These are phyloP conservation scores for Ichneumon xanthorius DNA, from an alignment of 2,888 invertebrate species.

Conservation along the genomic window DNA sequence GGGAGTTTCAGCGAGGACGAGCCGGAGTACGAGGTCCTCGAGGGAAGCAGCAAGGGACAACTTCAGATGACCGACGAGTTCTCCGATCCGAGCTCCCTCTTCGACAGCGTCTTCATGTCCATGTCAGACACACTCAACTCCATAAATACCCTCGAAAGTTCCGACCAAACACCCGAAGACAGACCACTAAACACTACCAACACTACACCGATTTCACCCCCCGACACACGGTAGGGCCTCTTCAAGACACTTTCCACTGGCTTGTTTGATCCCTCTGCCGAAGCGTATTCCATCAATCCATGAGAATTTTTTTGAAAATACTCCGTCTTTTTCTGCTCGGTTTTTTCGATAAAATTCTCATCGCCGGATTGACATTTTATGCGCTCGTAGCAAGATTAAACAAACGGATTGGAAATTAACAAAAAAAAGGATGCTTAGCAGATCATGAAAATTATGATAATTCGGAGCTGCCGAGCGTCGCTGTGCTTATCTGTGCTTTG, in stretches of 20 bases:
- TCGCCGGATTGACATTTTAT: background rate
- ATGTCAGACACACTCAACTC: constrained; percentile 85
- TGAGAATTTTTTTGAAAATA: background rate
- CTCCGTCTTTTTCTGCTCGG: background rate
- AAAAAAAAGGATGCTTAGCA: background rate
- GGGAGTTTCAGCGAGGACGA: constrained; percentile 82
- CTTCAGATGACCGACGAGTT: constrained; percentile 81
- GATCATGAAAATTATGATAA: background rate
- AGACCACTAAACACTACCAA: constrained; percentile 83
- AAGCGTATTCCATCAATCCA: background rate
- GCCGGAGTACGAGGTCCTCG: constrained; percentile 74
- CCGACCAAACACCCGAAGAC: constrained; percentile 84
- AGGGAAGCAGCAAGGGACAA: constrained; percentile 76
- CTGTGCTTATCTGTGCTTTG: constrained; percentile 34
- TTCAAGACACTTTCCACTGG: constrained; percentile 51
- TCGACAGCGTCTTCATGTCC: constrained; percentile 84
- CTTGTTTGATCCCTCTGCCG: constrained; percentile 20
- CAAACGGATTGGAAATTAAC: background rate
- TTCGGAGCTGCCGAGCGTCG: background rate
- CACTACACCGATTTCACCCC: constrained; percentile 81
- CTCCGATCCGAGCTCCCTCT: constrained; percentile 82
- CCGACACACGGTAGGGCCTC: constrained; percentile 81
- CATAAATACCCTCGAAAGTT: constrained; percentile 84
- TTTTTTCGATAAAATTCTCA: background rate
- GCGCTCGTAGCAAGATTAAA: background rate